Conservation (phyloP, 2,113 vertebrate genomes). For the Perccottus glenii region DNA sequence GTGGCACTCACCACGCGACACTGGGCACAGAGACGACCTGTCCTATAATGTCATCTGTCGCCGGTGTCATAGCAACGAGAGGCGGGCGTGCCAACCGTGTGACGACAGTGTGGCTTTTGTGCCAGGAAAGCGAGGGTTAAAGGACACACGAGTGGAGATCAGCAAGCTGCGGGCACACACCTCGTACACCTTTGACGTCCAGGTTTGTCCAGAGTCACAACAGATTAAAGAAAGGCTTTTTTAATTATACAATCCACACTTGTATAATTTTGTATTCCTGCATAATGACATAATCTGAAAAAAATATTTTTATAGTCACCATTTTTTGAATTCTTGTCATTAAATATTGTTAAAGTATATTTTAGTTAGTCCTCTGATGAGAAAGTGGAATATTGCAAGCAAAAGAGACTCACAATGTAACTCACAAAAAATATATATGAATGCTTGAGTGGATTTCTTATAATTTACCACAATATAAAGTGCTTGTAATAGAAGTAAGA, state of each 20-base stretch:
- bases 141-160: constrained; percentile 88
- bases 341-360: too few relatives aligned
- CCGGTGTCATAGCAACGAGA: constrained; percentile 88
- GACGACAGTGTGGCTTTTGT: constrained; percentile 91
- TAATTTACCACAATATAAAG: too few relatives aligned
- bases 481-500: too few relatives aligned
- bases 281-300: too few relatives aligned
- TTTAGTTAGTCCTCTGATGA: too few relatives aligned
- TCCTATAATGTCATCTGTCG: constrained; percentile 94
- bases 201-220: constrained; percentile 68
- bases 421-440: too few relatives aligned
- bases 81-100: constrained; percentile 89
- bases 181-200: constrained; percentile 93
- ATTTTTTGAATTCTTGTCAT: too few relatives aligned
- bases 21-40: constrained; percentile 88
- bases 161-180: constrained; percentile 94
- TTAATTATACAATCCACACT: not conserved
- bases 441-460: too few relatives aligned
- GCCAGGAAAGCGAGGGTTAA: constrained; percentile 87
- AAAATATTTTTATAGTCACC: too few relatives aligned
- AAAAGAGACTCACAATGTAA: too few relatives aligned
- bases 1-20: constrained; percentile 93
- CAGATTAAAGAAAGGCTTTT: not conserved
- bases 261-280: too few relatives aligned
- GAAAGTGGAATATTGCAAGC: too few relatives aligned